Evolutionary conservation across 2,888 invertebrate species (phyloP).

Genomic region (Bombylius discolor): DNA sequence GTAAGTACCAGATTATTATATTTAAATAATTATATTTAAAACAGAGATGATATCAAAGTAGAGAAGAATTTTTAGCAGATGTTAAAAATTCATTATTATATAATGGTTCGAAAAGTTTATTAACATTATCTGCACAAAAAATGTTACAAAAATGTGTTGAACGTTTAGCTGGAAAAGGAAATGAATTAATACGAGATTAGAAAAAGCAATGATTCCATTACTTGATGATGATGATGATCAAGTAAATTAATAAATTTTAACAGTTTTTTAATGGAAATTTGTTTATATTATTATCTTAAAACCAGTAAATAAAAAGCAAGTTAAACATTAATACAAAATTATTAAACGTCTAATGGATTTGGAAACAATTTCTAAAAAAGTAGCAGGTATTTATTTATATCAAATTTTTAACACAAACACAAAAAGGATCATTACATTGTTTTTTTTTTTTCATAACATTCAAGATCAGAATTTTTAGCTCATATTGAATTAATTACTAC

Average conservation of each 20-base stretch:
- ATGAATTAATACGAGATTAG: conserved; percentile 86
- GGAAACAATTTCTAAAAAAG: conserved; percentile 78
- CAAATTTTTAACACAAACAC: background rate
- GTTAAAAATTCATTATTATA: conserved; percentile 89
- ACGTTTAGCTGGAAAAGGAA: conserved; percentile 81
- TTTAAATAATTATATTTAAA: too few relatives aligned
- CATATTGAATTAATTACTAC: conserved; percentile 80
- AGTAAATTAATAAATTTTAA: conserved; percentile 25
- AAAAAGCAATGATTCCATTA: conserved; percentile 96
- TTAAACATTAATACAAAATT: conserved; percentile 88
- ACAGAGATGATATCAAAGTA: conserved; percentile 80
- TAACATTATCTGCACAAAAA: conserved; percentile 75
- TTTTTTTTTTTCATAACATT: conserved; percentile 39
- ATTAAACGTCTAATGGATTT: conserved; percentile 93
- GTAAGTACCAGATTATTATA: conserved; percentile 89
- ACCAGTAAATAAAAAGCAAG: conserved; percentile 91
- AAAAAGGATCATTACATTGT: too few relatives aligned
- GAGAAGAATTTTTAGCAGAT: conserved; percentile 92
- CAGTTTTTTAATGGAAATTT: background rate
- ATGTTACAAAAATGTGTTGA: conserved; percentile 83
- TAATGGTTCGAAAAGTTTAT: conserved; percentile 73
- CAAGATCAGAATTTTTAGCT: conserved; percentile 69
- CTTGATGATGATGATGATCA: conserved; percentile 96
- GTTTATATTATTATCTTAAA: conserved; percentile 43
- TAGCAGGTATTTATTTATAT: conserved; percentile 44